A percentile compares a stretch with the other conserved stretches of the same genome.
These are phyloP conservation scores for Apamea monoglypha DNA, from an alignment of 2,888 invertebrate species.

Conservation along the genomic window DNA sequence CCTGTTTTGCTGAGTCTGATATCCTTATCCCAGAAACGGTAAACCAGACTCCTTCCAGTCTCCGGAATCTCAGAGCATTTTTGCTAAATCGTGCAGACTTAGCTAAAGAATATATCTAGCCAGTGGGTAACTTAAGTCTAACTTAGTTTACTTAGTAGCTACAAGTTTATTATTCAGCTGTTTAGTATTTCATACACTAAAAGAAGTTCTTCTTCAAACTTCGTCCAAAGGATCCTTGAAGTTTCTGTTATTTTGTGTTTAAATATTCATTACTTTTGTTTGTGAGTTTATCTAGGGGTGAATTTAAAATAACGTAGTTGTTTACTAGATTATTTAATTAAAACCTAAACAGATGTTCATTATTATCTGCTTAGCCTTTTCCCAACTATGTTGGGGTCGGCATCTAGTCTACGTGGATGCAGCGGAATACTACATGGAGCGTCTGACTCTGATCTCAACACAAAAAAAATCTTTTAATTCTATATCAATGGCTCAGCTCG, in stretches of 20 bases:
- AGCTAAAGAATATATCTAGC: constrained; percentile 6
- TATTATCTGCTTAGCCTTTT: too few relatives aligned
- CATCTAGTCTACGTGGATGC: too few relatives aligned
- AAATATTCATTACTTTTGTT: constrained; percentile 35
- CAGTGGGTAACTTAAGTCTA: neutral
- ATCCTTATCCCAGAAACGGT: neutral
- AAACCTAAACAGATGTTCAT: neutral
- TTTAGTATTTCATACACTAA: constrained; percentile 50
- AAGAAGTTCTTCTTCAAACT: constrained; percentile 41
- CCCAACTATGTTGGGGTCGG: too few relatives aligned
- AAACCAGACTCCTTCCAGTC: constrained; percentile 9
- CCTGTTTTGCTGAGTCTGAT: neutral
- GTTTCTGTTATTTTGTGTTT: constrained; percentile 39
- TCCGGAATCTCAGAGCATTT: constrained; percentile 27
- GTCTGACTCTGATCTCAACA: too few relatives aligned
- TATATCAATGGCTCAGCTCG: too few relatives aligned
- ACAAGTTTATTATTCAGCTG: constrained; percentile 45
- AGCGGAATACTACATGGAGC: too few relatives aligned
- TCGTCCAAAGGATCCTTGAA: constrained; percentile 27
- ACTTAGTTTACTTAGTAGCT: constrained; percentile 39
- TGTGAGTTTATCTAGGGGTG: constrained; percentile 3
- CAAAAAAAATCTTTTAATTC: too few relatives aligned
- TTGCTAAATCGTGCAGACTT: constrained; percentile 15
- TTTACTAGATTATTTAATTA: neutral
- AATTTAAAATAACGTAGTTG: neutral